Conservation (phyloP, 2,888 invertebrate species). For the Drosophila ustulata region DNA sequence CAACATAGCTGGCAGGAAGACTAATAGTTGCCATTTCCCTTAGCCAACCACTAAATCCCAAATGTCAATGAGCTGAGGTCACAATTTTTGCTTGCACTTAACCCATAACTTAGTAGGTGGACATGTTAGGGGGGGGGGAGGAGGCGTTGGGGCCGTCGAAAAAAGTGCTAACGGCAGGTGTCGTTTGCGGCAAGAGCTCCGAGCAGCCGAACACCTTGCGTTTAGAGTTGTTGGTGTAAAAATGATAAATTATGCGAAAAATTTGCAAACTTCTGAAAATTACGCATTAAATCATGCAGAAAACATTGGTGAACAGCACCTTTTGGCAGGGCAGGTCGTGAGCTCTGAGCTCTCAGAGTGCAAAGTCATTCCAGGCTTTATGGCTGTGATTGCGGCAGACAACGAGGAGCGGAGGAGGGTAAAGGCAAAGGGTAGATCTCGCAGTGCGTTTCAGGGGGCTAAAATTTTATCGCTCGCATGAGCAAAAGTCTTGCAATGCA, state of each 20-base stretch:
- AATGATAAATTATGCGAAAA: constrained; percentile 78
- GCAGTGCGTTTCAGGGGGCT: constrained; percentile 35
- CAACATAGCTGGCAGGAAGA: constrained; percentile 26
- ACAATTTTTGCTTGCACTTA: constrained; percentile 62
- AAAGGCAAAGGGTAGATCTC: neutral
- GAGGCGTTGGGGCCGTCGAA: neutral
- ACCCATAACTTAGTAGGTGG: constrained; percentile 42
- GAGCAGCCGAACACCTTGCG: neutral
- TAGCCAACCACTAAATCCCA: constrained; percentile 51
- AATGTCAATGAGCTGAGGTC: constrained; percentile 77
- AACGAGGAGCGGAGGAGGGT: neutral
- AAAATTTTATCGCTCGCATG: constrained; percentile 59
- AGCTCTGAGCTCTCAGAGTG: constrained; percentile 33
- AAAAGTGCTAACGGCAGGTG: constrained; percentile 67
- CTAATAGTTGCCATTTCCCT: constrained; percentile 5
- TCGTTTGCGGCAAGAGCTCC: constrained; percentile 48
- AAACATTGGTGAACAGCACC: constrained; percentile 45
- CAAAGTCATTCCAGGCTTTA: constrained; percentile 77
- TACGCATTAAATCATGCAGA: constrained; percentile 79
- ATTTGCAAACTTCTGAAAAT: constrained; percentile 79
- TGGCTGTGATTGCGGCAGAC: constrained; percentile 53
- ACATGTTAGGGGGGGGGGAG: neutral
- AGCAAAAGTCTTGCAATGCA: constrained; percentile 53
- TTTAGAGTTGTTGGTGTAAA: constrained; percentile 47
- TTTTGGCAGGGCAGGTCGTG: constrained; percentile 12